phyloP scores from a whole-genome alignment of 2,797 vertebrate species.

The Peromyscus aztecus region DNA sequence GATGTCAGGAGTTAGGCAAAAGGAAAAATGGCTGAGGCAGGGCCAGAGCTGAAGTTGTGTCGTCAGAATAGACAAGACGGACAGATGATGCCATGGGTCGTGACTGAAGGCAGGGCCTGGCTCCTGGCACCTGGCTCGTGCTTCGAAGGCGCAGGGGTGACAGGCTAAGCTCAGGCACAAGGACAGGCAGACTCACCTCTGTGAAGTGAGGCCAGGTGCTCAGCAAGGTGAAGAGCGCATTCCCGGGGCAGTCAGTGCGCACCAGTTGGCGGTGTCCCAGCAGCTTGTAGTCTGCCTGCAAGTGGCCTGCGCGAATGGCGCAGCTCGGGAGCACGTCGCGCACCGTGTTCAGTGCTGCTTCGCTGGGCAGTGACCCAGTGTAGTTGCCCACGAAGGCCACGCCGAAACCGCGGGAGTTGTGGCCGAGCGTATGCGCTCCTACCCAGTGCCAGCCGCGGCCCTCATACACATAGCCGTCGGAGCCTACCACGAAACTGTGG shows the following conservation, averaged over 20 bases:
- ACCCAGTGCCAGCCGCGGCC: slow-evolving; percentile 92
- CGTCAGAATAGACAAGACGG: neutral
- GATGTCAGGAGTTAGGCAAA: neutral
- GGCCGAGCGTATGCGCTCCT: slow-evolving; percentile 91
- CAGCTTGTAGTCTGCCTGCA: slow-evolving; percentile 88
- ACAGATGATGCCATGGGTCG: neutral
- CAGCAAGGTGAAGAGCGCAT: slow-evolving; percentile 91
- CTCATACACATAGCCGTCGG: slow-evolving; percentile 94
- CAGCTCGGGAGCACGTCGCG: slow-evolving; percentile 88
- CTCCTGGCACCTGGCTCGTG: neutral
- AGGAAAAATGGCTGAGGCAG: neutral
- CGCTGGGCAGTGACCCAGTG: slow-evolving; percentile 86
- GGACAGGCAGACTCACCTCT: slow-evolving; percentile 65
- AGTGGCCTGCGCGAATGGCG: slow-evolving; percentile 85
- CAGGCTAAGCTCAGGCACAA: neutral
- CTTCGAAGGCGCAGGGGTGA: neutral
- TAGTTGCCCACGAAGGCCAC: slow-evolving; percentile 94
- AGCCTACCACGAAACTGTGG: slow-evolving; percentile 93
- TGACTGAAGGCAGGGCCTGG: neutral
- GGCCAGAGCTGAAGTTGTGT: neutral
- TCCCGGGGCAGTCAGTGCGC: slow-evolving; percentile 91
- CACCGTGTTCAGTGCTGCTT: slow-evolving; percentile 86
- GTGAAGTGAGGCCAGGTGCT: slow-evolving; percentile 91
- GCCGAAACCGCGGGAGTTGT: slow-evolving; percentile 91
- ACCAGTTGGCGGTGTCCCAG: slow-evolving; percentile 93